Conservation (phyloP, 2,113 vertebrate species). For the Otocyon megalotis region DNA sequence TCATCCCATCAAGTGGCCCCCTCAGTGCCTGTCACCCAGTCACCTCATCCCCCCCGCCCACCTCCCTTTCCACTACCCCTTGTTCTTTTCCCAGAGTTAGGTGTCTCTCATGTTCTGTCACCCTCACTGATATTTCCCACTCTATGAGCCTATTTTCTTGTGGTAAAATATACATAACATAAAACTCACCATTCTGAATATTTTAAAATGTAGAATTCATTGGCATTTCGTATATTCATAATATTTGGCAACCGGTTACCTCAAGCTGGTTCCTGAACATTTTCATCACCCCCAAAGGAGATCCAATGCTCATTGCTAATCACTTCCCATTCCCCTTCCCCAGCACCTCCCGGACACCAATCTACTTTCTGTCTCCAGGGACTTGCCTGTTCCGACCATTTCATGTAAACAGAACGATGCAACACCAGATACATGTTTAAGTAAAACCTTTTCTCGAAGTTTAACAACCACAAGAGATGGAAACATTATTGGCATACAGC, state of each 20-base stretch:
- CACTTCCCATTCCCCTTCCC: background rate
- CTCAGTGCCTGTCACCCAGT: too few species aligned
- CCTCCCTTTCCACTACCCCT: too few species aligned
- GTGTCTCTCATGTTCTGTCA: too few species aligned
- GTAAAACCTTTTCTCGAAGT: background rate
- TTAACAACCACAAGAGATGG: background rate
- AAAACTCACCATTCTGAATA: background rate
- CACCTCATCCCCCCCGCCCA: too few species aligned
- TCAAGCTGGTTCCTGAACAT: background rate
- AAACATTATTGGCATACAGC: fast-evolving
- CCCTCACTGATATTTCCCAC: too few species aligned
- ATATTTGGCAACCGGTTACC: background rate
- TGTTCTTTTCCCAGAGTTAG: too few species aligned
- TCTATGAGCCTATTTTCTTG: background rate
- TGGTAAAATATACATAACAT: background rate
- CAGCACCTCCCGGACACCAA: background rate
- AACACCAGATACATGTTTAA: background rate
- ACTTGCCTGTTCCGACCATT: background rate
- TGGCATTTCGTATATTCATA: background rate
- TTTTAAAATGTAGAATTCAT: background rate
- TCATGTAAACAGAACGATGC: background rate
- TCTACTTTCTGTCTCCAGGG: background rate
- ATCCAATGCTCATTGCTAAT: background rate
- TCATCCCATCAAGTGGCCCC: too few species aligned
- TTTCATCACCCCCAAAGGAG: background rate